Percentiles rank a stretch among this genome's conserved stretches.
Conservation (phyloP, 2,797 vertebrate species). For the Luscinia luscinia region DNA sequence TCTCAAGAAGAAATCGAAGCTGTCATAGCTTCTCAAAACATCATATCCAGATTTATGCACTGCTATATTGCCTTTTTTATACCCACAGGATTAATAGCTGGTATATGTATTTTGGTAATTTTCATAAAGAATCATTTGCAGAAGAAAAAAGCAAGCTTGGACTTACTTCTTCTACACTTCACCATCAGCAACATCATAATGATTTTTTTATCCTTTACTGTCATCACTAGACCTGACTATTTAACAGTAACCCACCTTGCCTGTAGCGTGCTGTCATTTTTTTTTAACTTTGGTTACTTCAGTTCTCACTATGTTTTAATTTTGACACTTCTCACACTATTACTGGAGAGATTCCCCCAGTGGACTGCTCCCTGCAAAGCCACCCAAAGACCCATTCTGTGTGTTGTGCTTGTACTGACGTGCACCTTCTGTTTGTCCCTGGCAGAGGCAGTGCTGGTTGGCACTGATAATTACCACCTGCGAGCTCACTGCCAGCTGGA, state of each 20-base stretch:
- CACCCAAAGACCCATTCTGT: conserved; percentile 47
- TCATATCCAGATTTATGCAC: conserved; percentile 78
- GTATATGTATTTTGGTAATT: conserved; percentile 74
- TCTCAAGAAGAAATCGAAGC: not conserved
- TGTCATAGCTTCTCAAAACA: conserved; percentile 69
- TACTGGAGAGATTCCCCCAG: conserved; percentile 40
- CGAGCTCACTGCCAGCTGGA: conserved; percentile 76
- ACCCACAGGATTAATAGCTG: conserved; percentile 71
- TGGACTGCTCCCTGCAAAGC: not conserved
- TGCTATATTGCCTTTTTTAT: conserved; percentile 74
- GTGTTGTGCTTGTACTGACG: conserved; percentile 43
- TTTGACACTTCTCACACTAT: conserved; percentile 66
- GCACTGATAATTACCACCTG: conserved; percentile 10
- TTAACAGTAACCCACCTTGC: conserved; percentile 64
- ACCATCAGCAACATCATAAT: conserved; percentile 79
- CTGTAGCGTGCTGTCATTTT: conserved; percentile 80
- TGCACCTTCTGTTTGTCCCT: conserved; percentile 72
- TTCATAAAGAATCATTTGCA: conserved; percentile 74
- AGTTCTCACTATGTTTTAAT: conserved; percentile 72
- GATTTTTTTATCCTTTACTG: conserved; percentile 80
- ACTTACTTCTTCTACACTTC: conserved; percentile 76
- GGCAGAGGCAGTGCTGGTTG: conserved; percentile 70
- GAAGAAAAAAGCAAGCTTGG: conserved; percentile 62
- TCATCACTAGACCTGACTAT: conserved; percentile 73
- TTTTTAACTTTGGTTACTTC: conserved; percentile 79